Evolutionary conservation across 2,888 invertebrate species (phyloP), one percentile per base, ranked within the genome.

Genomic region (Boloria selene): DNA sequence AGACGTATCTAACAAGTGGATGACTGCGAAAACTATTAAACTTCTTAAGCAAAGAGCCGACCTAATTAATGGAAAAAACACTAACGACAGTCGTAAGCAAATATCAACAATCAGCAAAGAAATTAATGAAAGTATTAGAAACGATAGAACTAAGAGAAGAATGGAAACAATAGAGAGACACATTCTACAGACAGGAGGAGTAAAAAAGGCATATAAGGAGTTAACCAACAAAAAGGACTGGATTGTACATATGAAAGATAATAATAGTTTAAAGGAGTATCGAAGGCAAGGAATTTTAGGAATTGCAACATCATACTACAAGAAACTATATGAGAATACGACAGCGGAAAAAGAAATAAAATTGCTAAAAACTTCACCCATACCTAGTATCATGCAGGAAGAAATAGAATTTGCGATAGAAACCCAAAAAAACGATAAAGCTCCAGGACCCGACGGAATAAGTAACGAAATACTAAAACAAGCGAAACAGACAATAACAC

Each of bases 71-170:
- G 60, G 18, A 50, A 73, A 49, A 70, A 17, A 70, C 38, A 66
- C 65, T 26, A 31, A 68, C 31, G 60, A 72, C 13, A 73, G 45
- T 51, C 47, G 69, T 71, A 53, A 62, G 13, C 38, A 70, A 17
- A 22, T 76, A 69, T 16, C 68, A 16, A 59, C 65, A 71, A 44
- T 73, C 5, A 74, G 73, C n/a, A 76, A 76, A 73, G 60, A 74
- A 70, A 74, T 75, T 4, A 76, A 74, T 58, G 60, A 72, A 64
- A 75, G 56, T 49, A 73, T 74, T 13, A 73, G 73, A 58, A 70
- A 51, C 26, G 74, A 77, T 58, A 73, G 70, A 26, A 75, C 58
- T 56, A 45, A 50, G 45, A 67, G 14, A 5, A 70, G 71, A 71
- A 73, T 72, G 67, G 64, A 70, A 63, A 71, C 55, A 7, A 65